Conservation (phyloP, 23 tunicate species). For the Botrylloides violaceus region DNA sequence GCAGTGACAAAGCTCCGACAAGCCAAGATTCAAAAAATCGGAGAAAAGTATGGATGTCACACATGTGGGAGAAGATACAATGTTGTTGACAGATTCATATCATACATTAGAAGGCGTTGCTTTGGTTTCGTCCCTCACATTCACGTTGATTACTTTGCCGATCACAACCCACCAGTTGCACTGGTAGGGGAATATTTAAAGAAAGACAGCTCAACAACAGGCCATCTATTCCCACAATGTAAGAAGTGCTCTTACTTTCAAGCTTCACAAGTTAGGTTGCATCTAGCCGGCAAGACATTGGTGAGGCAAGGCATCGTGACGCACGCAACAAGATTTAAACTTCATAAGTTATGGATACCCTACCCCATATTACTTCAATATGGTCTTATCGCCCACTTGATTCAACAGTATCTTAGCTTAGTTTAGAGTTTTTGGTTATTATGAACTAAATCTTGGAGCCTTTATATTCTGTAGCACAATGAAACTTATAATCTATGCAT, state of each 20-base stretch:
- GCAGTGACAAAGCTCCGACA: conserved; percentile 25
- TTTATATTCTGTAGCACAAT: no score
- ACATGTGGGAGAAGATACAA: conserved; percentile 49
- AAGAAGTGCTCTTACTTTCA: conserved; percentile 58
- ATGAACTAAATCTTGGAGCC: no score
- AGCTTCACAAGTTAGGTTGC: conserved; percentile 45
- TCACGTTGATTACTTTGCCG: conserved; percentile 54
- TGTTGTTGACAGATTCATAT: not conserved
- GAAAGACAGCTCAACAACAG: not conserved
- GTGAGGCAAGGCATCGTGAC: conserved; percentile 34
- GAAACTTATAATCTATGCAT: no score
- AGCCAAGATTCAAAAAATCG: conserved; percentile 35
- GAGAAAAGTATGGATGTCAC: conserved; percentile 63
- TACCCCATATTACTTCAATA: conserved; percentile 42
- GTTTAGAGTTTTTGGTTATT: not conserved
- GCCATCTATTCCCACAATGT: conserved; percentile 64
- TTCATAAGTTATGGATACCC: conserved; percentile 71
- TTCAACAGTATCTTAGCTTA: not conserved
- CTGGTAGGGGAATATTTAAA: conserved; percentile 16
- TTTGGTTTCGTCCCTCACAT: conserved; percentile 8
- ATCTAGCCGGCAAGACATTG: not conserved
- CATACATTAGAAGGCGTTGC: conserved; percentile 1
- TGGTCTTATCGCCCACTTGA: not conserved
- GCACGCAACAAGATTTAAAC: conserved; percentile 32
- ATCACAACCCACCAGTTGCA: conserved; percentile 79